Conservation (phyloP, 2,113 vertebrate species). For the Nothoprocta perdicaria region DNA sequence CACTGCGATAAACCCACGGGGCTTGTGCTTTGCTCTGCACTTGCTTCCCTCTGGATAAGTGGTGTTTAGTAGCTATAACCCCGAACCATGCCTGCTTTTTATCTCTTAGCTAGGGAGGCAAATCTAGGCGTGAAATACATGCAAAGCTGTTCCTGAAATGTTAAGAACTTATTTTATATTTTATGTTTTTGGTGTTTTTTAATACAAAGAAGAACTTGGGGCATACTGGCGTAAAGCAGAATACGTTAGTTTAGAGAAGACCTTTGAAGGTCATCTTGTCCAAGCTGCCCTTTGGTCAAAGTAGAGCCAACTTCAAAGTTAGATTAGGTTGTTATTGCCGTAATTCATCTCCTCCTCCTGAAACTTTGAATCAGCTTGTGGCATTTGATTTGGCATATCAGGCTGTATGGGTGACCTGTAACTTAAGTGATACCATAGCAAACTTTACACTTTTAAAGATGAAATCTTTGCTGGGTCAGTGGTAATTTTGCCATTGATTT, state of each 20-base stretch:
- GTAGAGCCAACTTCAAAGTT: not conserved
- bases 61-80: not conserved
- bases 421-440: not conserved
- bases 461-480: not conserved
- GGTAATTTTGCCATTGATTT: not conserved
- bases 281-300: accelerated
- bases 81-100: not conserved
- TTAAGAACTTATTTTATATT: not conserved
- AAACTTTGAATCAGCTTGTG: not conserved
- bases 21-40: not conserved
- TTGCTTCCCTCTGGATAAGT: not conserved
- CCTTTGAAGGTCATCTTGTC: not conserved
- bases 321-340: not conserved
- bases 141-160: not conserved
- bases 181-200: not conserved
- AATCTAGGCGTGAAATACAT: not conserved
- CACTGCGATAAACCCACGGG: slow-evolving; percentile 14
- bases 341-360: not conserved
- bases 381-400: not conserved
- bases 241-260: not conserved
- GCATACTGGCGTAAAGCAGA: not conserved
- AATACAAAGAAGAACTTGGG: not conserved
- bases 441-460: not conserved
- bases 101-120: not conserved
- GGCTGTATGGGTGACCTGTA: not conserved